Base-by-base conservation (phyloP, 2,888 invertebrate genomes). In the Pseudococcus viburni region DNA sequence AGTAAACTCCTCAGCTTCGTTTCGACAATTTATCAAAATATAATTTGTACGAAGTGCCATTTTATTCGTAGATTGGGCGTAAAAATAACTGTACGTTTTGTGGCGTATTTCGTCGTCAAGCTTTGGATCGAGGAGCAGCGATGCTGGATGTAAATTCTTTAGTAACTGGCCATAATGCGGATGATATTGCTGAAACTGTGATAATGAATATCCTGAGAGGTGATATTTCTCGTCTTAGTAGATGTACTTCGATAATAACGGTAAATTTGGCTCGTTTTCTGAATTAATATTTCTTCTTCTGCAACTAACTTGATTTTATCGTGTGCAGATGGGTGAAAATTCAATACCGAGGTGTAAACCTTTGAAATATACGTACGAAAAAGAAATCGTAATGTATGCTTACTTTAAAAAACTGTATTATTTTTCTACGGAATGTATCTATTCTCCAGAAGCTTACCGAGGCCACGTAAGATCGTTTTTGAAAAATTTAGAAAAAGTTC, bases 381-480 rank as follows among this genome's bases (percentile, higher is more conserved):
- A 99, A 91, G 99, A 99, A 93, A 99, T 99, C 91, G 99, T 99
- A 0, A 98, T 99, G 97, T 99, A 99, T 92, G 99, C 99, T 0
- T 97, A 99, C 91, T 99, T 97, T 91, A 97, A 97, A 91, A 96
- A 97, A 91, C 92, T 99, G 46, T 95, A 99, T 11, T 99, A 99
- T 92, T 99, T 99, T 92, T 99, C 99, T 2, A 99, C 99, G 0
- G 99, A 99, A 92, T 99, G 99, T 92, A 95, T 98, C 84, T 99
- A 99, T 93, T 97, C 99, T 1, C 99, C 99, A 0, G 98, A 99
- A 93, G 99, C 99, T 0, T 99, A 99, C 92, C 94, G 98, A 91
- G 98, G 98, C 0, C 95, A 98, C 92, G 98, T 97, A 0, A 93
- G 99, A 90, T 94, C 96, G 0, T 95, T 96, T 90, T 94, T 99